A percentile compares a stretch with the other conserved stretches of the same genome.
phyloP scores from a whole-genome alignment of 1,140 invertebrate genomes.

The Bombus huntii region DNA sequence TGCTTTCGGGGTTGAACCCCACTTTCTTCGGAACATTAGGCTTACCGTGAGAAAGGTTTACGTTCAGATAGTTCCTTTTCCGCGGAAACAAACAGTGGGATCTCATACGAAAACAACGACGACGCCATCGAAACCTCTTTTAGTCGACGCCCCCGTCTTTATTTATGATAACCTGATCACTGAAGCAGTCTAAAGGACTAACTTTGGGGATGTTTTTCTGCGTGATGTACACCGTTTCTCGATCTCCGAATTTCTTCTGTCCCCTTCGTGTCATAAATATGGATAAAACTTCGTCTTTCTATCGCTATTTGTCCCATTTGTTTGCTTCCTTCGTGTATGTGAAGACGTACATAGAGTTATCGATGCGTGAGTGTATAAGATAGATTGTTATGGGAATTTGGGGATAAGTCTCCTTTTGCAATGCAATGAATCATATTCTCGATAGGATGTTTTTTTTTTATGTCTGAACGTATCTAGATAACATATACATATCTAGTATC shows the following conservation, averaged over 20 bases:
- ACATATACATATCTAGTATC: background rate
- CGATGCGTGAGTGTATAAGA: background rate
- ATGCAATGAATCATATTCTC: background rate
- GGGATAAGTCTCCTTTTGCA: background rate
- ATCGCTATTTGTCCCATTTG: background rate
- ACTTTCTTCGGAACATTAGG: background rate
- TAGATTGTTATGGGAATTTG: background rate
- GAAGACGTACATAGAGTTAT: background rate
- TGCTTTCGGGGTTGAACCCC: background rate
- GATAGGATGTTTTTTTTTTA: background rate
- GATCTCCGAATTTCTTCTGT: background rate
- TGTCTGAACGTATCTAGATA: background rate
- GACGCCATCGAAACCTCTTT: background rate
- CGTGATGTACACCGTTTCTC: background rate
- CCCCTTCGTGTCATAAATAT: background rate
- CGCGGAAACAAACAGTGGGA: background rate
- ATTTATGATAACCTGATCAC: conserved; percentile 12
- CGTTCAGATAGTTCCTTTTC: background rate
- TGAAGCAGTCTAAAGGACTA: background rate
- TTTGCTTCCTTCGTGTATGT: background rate
- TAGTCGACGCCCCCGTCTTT: background rate
- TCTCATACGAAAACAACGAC: background rate
- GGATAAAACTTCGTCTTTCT: conserved; percentile 2
- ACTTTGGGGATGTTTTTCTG: background rate
- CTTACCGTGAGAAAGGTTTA: background rate